Evolutionary conservation across 2,888 invertebrate species (phyloP).

Genomic region (Hartigia nigra): DNA sequence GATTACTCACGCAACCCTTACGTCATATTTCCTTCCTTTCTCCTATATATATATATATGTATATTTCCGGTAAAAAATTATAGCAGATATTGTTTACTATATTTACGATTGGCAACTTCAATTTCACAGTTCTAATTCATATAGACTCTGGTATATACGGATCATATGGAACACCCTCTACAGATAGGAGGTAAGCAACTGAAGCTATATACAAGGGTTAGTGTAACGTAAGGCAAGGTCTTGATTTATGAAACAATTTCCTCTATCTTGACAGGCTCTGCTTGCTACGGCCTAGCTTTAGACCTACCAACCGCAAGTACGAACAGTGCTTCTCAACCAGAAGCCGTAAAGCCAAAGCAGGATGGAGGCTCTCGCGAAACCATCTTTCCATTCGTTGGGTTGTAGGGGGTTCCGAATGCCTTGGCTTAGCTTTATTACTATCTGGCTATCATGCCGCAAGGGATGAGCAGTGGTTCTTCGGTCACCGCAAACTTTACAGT

Average conservation of each 20-base stretch:
- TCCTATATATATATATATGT: no score
- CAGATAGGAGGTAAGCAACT: not conserved
- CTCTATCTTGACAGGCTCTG: slow-evolving; percentile 18
- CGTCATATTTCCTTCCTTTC: not conserved
- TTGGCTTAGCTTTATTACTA: not conserved
- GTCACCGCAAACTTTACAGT: not conserved
- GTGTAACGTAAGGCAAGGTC: slow-evolving; percentile 15
- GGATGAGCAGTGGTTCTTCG: not conserved
- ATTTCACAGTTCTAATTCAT: not conserved
- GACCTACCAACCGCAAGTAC: slow-evolving; percentile 5
- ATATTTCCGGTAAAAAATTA: not conserved
- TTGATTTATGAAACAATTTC: slow-evolving; percentile 45
- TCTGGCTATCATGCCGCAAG: not conserved
- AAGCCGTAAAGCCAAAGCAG: not conserved
- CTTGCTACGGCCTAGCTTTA: slow-evolving; percentile 2
- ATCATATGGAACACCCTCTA: not conserved
- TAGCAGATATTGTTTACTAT: not conserved
- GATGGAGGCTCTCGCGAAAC: not conserved
- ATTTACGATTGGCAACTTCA: not conserved
- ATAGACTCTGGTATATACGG: not conserved
- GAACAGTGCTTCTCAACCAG: slow-evolving; percentile 3
- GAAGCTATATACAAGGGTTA: not conserved
- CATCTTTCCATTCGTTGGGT: not conserved
- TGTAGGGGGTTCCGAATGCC: not conserved
- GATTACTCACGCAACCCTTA: not conserved